These are phyloP conservation scores for Notiomystis cincta DNA, from an alignment of 2,113 vertebrate genomes.

Conservation along the genomic window DNA sequence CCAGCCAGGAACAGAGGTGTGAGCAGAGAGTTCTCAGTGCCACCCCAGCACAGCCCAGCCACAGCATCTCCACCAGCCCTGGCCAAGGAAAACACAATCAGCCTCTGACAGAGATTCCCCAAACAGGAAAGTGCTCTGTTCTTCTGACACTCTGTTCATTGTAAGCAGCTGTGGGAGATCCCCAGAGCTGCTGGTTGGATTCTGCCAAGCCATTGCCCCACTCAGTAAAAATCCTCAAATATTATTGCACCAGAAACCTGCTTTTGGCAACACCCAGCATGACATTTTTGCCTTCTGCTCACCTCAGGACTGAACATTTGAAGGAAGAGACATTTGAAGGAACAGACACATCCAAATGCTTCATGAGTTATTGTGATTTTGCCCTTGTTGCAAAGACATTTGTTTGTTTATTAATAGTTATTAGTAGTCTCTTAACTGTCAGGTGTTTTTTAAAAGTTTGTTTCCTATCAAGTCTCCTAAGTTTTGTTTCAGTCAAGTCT, in stretches of 20 bases:
- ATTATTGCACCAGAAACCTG: neutral
- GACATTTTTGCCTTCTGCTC: neutral
- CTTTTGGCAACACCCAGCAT: neutral
- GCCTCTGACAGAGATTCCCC: neutral
- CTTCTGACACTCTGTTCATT: neutral
- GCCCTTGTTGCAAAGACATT: slow-evolving; percentile 23
- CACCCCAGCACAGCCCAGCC: neutral
- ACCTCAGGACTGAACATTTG: neutral
- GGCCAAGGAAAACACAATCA: neutral
- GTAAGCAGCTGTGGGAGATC: neutral
- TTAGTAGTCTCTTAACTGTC: neutral
- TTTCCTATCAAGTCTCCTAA: slow-evolving; percentile 30
- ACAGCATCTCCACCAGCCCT: neutral
- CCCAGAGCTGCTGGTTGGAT: neutral
- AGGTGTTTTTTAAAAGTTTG: neutral
- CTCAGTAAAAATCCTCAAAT: neutral
- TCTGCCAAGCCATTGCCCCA: neutral
- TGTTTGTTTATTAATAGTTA: neutral
- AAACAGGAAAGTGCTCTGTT: neutral
- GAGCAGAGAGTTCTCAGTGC: neutral
- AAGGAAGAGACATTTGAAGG: slow-evolving; percentile 7
- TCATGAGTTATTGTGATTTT: neutral
- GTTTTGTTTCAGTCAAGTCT: slow-evolving; percentile 26
- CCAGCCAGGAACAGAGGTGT: neutral
- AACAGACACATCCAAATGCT: neutral